Percentiles rank a stretch among this genome's conserved stretches.
phyloP scores from a whole-genome alignment of 1,140 invertebrate species.

The Drosophila kikkawai region DNA sequence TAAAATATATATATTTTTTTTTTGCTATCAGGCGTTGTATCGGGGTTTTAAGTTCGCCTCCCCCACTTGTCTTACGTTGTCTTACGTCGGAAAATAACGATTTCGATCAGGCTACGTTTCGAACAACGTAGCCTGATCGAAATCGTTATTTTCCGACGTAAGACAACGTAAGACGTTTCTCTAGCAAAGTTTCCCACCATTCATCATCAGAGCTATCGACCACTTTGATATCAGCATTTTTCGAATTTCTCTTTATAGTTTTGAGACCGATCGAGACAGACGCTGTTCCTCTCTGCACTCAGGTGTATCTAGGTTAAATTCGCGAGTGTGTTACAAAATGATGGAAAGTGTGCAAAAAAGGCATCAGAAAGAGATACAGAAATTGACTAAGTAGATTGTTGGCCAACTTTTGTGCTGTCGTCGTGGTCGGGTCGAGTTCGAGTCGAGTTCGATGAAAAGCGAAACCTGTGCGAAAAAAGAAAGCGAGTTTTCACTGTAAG shows the following conservation, averaged over 20 bases:
- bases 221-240: slow-evolving; percentile 5
- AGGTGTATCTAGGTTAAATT: slow-evolving; percentile 80
- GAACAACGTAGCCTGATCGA: too few relatives aligned
- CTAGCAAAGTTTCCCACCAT: neutral
- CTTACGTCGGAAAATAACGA: neutral
- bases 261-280: slow-evolving; percentile 9
- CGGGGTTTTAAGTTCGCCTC: neutral
- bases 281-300: slow-evolving; percentile 37
- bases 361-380: slow-evolving; percentile 52
- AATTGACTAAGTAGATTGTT: slow-evolving; percentile 55
- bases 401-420: slow-evolving; percentile 45
- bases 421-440: slow-evolving; percentile 47
- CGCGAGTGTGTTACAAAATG: slow-evolving; percentile 78
- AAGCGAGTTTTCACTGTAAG: slow-evolving; percentile 70
- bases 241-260: slow-evolving; percentile 6
- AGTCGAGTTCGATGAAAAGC: slow-evolving; percentile 53
- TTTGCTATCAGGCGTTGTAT: neutral
- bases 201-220: neutral
- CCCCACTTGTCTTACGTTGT: neutral
- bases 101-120: neutral
- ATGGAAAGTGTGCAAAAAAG: slow-evolving; percentile 78
- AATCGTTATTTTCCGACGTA: too few relatives aligned
- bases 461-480: slow-evolving; percentile 78
- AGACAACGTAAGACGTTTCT: too few relatives aligned
- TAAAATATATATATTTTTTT: neutral